Evolutionary conservation across 2,888 invertebrate genomes (phyloP).

Genomic region (Platerodrilus igneus): DNA sequence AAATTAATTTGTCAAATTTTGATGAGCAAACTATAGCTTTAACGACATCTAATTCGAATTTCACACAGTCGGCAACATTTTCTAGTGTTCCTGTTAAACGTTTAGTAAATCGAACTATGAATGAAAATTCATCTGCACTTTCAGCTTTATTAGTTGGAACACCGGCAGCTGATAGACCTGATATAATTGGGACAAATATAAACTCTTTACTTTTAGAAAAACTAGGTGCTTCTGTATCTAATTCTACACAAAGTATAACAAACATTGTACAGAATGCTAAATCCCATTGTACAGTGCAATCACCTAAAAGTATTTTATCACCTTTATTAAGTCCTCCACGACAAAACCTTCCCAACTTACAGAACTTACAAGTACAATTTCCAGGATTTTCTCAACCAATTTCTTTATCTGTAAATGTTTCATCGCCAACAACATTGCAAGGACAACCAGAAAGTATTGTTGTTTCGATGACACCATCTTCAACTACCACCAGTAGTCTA

Average conservation of each 20-base stretch:
- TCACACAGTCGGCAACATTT: slow-evolving; percentile 37
- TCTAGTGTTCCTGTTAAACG: slow-evolving; percentile 44
- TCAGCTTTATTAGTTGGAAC: slow-evolving; percentile 57
- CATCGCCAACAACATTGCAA: slow-evolving; percentile 58
- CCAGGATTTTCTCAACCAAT: slow-evolving; percentile 83
- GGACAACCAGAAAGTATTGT: slow-evolving; percentile 44
- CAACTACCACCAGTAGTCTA: slow-evolving; percentile 43
- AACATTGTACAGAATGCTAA: slow-evolving; percentile 41
- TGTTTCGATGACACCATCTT: slow-evolving; percentile 42
- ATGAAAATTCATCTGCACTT: slow-evolving; percentile 48
- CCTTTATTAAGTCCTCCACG: slow-evolving; percentile 53
- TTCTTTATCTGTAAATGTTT: slow-evolving; percentile 69
- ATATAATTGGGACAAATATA: slow-evolving; percentile 52
- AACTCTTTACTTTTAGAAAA: slow-evolving; percentile 52
- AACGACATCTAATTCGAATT: slow-evolving; percentile 43
- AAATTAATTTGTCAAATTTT: slow-evolving; percentile 35
- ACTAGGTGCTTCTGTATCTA: slow-evolving; percentile 45
- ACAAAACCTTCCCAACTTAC: slow-evolving; percentile 62
- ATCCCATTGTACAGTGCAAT: slow-evolving; percentile 30
- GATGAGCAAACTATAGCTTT: slow-evolving; percentile 44
- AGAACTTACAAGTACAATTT: slow-evolving; percentile 76
- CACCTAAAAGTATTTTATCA: slow-evolving; percentile 47
- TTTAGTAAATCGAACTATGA: slow-evolving; percentile 28
- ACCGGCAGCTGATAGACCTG: slow-evolving; percentile 56
- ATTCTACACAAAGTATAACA: slow-evolving; percentile 32